Percentiles rank a stretch among this genome's conserved stretches.
phyloP scores from a whole-genome alignment of 30 jellyfish, hydroid and myxozoan species.

The Mastigias papua region DNA sequence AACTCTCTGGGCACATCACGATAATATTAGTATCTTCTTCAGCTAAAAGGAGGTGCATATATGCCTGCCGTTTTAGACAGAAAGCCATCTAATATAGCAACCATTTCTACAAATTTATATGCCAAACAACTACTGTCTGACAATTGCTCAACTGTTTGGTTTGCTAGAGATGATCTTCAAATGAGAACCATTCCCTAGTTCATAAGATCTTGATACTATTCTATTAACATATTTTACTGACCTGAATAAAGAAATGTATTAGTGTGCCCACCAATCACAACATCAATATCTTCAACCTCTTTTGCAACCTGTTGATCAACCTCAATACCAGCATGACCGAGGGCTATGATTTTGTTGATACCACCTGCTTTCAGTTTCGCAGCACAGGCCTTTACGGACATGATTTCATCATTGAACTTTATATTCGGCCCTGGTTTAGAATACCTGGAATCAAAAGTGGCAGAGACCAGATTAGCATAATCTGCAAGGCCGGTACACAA shows the following conservation, averaged over 20 bases:
- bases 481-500: not conserved
- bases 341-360: constrained; percentile 60
- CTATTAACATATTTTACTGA: no score
- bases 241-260: constrained; percentile 86
- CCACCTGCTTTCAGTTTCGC: constrained; percentile 43
- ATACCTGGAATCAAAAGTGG: constrained; percentile 19
- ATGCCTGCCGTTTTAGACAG: no score
- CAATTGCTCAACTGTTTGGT: no score
- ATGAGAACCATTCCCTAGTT: no score
- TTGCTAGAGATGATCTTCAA: no score
- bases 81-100: no score
- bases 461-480: not conserved
- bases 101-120: no score
- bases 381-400: constrained; percentile 61
- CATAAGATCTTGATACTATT: no score
- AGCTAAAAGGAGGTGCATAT: no score
- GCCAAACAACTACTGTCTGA: no score
- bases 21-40: no score
- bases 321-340: constrained; percentile 90
- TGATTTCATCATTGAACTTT: constrained; percentile 66
- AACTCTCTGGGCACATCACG: no score
- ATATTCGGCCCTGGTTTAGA: constrained; percentile 86
- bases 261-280: constrained; percentile 90
- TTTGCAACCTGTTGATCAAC: constrained; percentile 71
- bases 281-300: constrained; percentile 78